Percentiles rank a stretch among this genome's conserved stretches.
Evolutionary conservation across 64 coral and sea anemone species (phyloP).

Genomic region (Dendronephthya gigantea): DNA sequence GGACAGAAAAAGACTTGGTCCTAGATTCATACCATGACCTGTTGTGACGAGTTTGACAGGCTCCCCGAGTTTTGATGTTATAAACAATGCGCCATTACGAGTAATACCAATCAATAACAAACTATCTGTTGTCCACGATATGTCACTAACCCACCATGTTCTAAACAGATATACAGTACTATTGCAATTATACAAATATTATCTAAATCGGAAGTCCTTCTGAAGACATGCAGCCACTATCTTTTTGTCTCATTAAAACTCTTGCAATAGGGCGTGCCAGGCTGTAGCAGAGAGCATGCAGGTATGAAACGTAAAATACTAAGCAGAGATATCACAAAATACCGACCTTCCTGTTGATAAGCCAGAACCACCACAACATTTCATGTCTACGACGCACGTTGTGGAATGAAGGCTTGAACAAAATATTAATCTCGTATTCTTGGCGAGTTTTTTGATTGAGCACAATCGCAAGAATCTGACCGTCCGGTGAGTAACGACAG

Average conservation of each 20-base stretch:
- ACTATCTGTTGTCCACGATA: constrained; percentile 78
- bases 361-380: background rate
- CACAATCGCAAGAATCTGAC: background rate
- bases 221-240: no score
- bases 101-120: constrained; percentile 73
- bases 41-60: constrained; percentile 54
- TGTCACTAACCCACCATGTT: constrained; percentile 79
- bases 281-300: no score
- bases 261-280: no score
- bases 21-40: constrained; percentile 52
- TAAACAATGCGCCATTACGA: constrained; percentile 51
- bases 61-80: constrained; percentile 76
- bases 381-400: background rate
- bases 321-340: background rate
- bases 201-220: no score
- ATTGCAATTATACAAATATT: no score
- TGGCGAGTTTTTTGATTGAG: constrained; percentile 11
- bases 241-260: no score
- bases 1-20: constrained; percentile 57
- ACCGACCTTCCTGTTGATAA: background rate
- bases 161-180: constrained; percentile 25
- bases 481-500: background rate
- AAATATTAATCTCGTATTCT: background rate
- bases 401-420: background rate
- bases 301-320: no score